Evolutionary conservation across 2,797 vertebrate genomes (phyloP).

Genomic region (Spizella passerina): DNA sequence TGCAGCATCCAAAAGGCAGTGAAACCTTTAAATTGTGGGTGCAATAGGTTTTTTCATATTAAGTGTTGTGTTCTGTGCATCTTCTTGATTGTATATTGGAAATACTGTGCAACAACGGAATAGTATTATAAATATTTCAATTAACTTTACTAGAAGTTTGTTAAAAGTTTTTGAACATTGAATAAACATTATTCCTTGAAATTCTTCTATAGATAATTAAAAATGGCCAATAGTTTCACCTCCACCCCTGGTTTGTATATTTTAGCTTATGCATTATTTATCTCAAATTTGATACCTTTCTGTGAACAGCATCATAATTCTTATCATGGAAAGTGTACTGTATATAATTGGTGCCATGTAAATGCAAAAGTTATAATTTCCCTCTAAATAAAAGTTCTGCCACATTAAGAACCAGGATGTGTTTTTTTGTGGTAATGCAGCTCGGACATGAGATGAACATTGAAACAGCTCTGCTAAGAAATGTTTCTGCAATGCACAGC

Average conservation of each 20-base stretch:
- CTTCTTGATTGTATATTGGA: slow-evolving; percentile 85
- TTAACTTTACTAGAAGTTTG: slow-evolving; percentile 85
- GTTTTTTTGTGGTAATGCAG: not conserved
- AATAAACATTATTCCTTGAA: slow-evolving; percentile 80
- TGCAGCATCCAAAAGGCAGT: slow-evolving; percentile 75
- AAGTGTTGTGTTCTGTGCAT: slow-evolving; percentile 79
- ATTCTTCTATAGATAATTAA: slow-evolving; percentile 65
- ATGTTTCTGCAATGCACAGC: not conserved
- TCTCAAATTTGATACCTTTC: slow-evolving; percentile 68
- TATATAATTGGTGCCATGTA: slow-evolving; percentile 94
- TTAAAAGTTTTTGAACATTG: slow-evolving; percentile 85
- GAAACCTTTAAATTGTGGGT: slow-evolving; percentile 88
- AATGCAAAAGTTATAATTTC: slow-evolving; percentile 87
- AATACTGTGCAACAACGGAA: slow-evolving; percentile 79
- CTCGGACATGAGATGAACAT: not conserved
- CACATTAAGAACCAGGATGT: slow-evolving; percentile 23
- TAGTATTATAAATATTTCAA: slow-evolving; percentile 84
- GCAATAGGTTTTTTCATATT: slow-evolving; percentile 76
- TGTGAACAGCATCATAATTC: slow-evolving; percentile 80
- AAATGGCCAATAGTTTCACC: slow-evolving; percentile 50
- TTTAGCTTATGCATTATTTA: slow-evolving; percentile 74
- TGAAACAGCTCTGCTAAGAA: not conserved
- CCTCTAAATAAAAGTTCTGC: slow-evolving; percentile 86
- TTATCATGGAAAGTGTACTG: slow-evolving; percentile 85
- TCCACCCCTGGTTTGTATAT: slow-evolving; percentile 75